Evolutionary conservation across 2,797 vertebrate genomes (phyloP).

Genomic region (Pygocentrus nattereri): DNA sequence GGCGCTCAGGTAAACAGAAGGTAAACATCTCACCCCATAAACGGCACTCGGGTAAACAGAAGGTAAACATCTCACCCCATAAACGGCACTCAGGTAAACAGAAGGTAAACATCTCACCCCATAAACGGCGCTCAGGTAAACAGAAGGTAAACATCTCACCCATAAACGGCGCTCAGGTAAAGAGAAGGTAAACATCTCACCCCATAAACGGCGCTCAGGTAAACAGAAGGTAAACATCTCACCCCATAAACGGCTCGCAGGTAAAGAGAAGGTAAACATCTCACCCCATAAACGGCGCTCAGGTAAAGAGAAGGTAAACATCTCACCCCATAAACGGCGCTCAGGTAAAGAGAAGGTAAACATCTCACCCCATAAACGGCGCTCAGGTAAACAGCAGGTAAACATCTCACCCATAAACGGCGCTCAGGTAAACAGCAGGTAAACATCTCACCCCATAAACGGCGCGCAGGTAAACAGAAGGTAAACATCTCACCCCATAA

Average conservation of each 20-base stretch:
- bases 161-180: background rate
- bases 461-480: background rate
- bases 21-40: slow-evolving; percentile 35
- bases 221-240: background rate
- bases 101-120: slow-evolving; percentile 33
- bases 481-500: slow-evolving; percentile 35
- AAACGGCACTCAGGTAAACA: background rate
- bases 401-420: slow-evolving; percentile 35
- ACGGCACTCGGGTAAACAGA: background rate
- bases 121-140: background rate
- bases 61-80: slow-evolving; percentile 34
- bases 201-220: slow-evolving; percentile 12
- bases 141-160: slow-evolving; percentile 18
- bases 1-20: background rate
- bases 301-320: background rate
- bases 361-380: slow-evolving; percentile 41
- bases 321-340: slow-evolving; percentile 42
- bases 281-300: slow-evolving; percentile 36
- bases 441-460: slow-evolving; percentile 40
- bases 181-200: slow-evolving; percentile 20
- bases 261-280: background rate
- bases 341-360: background rate
- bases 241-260: slow-evolving; percentile 37
- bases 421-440: background rate
- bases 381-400: background rate